phyloP scores from a whole-genome alignment of 2,113 vertebrate genomes.

The Pongo pygmaeus region DNA sequence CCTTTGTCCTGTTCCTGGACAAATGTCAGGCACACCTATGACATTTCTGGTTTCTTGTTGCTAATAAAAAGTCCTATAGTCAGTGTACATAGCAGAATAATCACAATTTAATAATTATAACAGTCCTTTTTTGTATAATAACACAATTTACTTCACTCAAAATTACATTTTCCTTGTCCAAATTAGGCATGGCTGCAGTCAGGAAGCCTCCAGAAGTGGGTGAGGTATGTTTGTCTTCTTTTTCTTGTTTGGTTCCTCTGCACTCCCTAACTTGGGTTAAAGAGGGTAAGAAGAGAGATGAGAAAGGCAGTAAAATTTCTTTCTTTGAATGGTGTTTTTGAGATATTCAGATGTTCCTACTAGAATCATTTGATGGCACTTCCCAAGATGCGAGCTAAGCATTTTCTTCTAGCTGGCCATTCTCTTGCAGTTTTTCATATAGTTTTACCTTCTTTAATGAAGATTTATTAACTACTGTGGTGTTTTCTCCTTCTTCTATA shows the following conservation, averaged over 20 bases:
- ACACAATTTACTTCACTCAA: not conserved
- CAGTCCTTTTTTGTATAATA: not conserved
- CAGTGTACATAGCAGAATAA: not conserved
- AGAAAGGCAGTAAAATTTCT: not conserved
- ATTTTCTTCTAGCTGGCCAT: not conserved
- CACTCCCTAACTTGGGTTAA: fast-evolving
- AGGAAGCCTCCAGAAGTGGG: no score
- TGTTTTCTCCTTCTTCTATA: not conserved
- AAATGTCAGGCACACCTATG: not conserved
- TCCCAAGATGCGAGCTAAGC: not conserved
- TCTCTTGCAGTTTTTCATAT: not conserved
- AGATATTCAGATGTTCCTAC: not conserved
- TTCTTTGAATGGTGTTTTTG: not conserved
- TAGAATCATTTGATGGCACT: not conserved
- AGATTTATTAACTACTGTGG: not conserved
- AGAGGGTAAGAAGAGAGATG: not conserved
- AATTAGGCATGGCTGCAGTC: not conserved
- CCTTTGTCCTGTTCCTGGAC: not conserved
- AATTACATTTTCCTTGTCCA: not conserved
- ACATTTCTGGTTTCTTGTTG: not conserved
- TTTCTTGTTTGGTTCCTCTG: not conserved
- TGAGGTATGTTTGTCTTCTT: not conserved
- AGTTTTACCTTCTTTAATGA: not conserved
- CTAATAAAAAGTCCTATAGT: not conserved
- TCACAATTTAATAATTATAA: not conserved